Evolutionary conservation across 2,113 vertebrate genomes (phyloP).

Genomic region (Chloropsis hardwickii): DNA sequence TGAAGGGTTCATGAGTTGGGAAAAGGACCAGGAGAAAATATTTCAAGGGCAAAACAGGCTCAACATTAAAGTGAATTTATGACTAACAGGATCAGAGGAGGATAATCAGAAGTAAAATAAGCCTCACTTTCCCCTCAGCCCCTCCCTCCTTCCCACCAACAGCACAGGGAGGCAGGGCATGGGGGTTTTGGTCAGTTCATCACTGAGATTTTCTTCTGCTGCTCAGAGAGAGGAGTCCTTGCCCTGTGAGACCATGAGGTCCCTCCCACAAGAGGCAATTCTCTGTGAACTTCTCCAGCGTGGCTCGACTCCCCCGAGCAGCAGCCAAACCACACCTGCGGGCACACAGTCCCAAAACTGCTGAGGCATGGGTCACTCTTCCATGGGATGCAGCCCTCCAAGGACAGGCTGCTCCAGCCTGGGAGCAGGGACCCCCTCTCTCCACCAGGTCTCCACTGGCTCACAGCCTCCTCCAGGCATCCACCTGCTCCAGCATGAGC

Average conservation of each 20-base stretch:
- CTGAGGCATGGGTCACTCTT: fast-evolving
- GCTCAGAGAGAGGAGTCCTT: not conserved
- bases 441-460: too few species aligned
- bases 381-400: not conserved
- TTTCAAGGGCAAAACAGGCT: not conserved
- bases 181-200: not conserved
- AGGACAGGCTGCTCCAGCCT: not conserved
- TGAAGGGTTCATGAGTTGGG: not conserved
- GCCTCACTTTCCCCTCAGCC: not conserved
- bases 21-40: not conserved
- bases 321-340: fast-evolving
- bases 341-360: not conserved
- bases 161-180: not conserved
- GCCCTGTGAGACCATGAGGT: too few species aligned
- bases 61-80: not conserved
- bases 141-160: fast-evolving
- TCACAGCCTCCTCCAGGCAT: not conserved
- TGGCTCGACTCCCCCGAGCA: not conserved
- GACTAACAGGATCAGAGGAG: not conserved
- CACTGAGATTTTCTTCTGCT: not conserved
- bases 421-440: not conserved
- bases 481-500: fast-evolving
- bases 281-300: fast-evolving
- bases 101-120: not conserved
- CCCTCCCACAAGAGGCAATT: fast-evolving